These are phyloP conservation scores for Chrysolina haemoptera DNA, from an alignment of 2,888 invertebrate genomes.

Conservation along the genomic window DNA sequence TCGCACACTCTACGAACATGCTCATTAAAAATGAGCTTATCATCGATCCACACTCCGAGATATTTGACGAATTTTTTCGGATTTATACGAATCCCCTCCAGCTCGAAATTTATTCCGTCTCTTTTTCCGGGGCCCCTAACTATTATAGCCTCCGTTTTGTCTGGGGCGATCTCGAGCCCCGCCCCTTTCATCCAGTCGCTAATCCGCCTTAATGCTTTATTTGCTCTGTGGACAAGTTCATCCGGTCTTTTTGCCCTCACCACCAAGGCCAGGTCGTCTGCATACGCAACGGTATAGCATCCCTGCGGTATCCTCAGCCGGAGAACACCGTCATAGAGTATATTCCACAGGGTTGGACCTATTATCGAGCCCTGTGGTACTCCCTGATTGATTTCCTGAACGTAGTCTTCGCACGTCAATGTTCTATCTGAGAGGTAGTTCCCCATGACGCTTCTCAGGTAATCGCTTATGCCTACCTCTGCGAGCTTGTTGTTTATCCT, in stretches of 20 bases:
- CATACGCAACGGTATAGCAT: too few species aligned
- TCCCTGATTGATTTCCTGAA: too few species aligned
- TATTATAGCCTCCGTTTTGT: too few species aligned
- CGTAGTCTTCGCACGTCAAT: too few species aligned
- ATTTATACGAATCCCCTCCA: background rate
- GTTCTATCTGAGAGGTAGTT: background rate
- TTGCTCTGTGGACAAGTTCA: too few species aligned
- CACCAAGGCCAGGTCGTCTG: too few species aligned
- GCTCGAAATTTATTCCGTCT: background rate
- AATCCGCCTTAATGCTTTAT: background rate
- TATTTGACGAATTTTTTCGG: background rate
- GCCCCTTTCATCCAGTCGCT: background rate
- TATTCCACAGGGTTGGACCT: background rate
- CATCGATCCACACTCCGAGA: background rate
- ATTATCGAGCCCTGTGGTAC: background rate
- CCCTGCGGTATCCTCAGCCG: too few species aligned
- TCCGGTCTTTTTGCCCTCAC: too few species aligned
- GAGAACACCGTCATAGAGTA: too few species aligned
- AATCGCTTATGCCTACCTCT: background rate
- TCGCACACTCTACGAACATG: conserved; percentile 12
- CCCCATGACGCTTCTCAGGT: background rate
- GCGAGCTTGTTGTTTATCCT: background rate
- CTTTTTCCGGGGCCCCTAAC: background rate
- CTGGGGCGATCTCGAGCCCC: background rate
- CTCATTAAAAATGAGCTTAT: background rate